These are phyloP conservation scores for Gavialis gangeticus DNA, from an alignment of 2,113 vertebrate species.

Conservation along the genomic window DNA sequence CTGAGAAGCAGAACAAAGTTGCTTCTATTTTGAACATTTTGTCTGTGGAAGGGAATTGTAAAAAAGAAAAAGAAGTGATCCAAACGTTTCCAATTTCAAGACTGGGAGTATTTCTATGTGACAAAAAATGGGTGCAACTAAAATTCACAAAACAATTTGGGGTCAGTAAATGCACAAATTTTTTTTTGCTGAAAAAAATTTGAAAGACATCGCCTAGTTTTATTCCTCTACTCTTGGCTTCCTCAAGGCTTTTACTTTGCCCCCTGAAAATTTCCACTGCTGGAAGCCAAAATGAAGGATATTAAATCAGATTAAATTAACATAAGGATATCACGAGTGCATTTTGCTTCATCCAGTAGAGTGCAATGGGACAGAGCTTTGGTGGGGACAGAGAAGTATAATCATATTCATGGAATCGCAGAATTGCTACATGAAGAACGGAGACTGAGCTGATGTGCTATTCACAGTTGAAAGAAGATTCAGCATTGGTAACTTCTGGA, in stretches of 20 bases:
- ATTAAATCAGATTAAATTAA: neutral
- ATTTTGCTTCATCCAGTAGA: neutral
- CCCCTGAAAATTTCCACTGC: neutral
- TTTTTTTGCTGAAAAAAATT: no score
- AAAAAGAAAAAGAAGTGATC: no score
- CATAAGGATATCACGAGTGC: neutral
- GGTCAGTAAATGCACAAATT: no score
- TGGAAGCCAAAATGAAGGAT: neutral
- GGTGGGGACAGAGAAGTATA: slow-evolving; percentile 15
- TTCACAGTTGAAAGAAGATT: slow-evolving; percentile 59
- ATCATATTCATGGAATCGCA: slow-evolving; percentile 39
- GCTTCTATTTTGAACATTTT: no score
- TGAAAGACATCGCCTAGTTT: no score
- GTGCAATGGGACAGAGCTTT: neutral
- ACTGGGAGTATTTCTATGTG: no score
- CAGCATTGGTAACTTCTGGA: slow-evolving; percentile 5
- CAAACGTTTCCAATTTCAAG: no score
- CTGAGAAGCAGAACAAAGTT: no score
- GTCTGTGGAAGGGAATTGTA: no score
- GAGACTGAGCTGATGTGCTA: slow-evolving; percentile 42
- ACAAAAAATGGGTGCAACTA: no score
- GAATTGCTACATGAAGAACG: neutral
- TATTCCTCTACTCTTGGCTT: neutral
- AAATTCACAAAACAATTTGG: no score
- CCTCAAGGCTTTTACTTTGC: neutral